Evolutionary conservation across 2,888 invertebrate genomes (phyloP), one percentile per base, ranked within the genome.

Genomic region (Dimorphilus gyrociliatus): DNA sequence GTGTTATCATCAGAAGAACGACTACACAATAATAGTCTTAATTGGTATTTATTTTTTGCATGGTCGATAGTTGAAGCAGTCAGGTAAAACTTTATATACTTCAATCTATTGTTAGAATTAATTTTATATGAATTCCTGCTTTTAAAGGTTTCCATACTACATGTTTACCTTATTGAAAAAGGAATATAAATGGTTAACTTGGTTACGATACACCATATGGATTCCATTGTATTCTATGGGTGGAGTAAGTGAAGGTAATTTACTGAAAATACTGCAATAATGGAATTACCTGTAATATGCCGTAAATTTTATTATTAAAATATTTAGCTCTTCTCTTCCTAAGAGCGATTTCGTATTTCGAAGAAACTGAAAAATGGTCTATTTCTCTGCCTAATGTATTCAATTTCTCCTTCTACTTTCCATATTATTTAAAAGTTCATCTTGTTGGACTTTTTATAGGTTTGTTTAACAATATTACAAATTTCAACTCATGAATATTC

Each of bases 201-300:
- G 90, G 90, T 63, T 92, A 2, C 72, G 92, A 12, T 90, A 92
- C 60, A 78, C 81, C 0, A 69, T 84, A 33, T 94, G 90, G 90
- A 81, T 92, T 41, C 76, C 82, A 0, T 68, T 90, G 0, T 92
- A 90, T 61, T 92, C 92, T 0, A 55, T 86, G 23, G 90, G 88
- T 4, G 75, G 86, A 44, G 51, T 84, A 1, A 78, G 81, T 50
- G 90, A 92, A 67, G 78, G 81, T 65, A 46, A 33, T n/a, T n/a
- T n/a, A n/a, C n/a, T n/a, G n/a, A n/a, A n/a, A n/a, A n/a, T n/a
- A n/a, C n/a, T n/a, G n/a, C n/a, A n/a, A n/a, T n/a, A n/a, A n/a
- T n/a, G n/a, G n/a, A n/a, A n/a, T n/a, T n/a, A n/a, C n/a, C 21
- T n/a, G 21, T 21, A 8, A 21, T 21, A 8, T n/a, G n/a, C 21